Evolutionary conservation across 2,888 invertebrate genomes (phyloP), one percentile per base, ranked within the genome.

Genomic region (Drosophila birchii): DNA sequence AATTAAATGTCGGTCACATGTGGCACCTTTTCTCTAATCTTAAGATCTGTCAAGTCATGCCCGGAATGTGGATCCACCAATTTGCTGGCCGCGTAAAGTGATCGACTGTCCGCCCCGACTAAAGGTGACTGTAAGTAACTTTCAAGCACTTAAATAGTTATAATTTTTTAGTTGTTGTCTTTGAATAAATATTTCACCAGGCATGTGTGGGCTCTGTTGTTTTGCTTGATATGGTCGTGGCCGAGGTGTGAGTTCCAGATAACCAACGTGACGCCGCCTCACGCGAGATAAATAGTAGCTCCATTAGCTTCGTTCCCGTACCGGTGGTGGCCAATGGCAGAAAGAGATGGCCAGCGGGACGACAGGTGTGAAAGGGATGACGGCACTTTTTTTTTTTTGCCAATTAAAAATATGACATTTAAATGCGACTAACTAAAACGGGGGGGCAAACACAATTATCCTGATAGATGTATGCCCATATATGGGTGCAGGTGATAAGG

Each of bases 261-360:
- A 88, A 84, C 78, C 83, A 84, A 78, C 78, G 86, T 88, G 88
- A 88, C 86, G 86, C 82, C 86, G 86, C 72, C 88, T 81, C 86
- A 85, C 86, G 86, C 88, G 82, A 83, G 76, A 87, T 83, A 85
- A 75, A 78, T 70, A 72, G 54, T 66, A 74, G 58, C 49, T 14
- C 26, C 26, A 26, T 26, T n/a, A 18, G 9, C 63, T 75, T 41
- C 45, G 38, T 41, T 45, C 34, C 36, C 39, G n/a, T 20, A 29
- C 16, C 32, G 29, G 44, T 16, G n/a, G 20, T 16, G n/a, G 20
- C 29, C 29, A 29, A 8, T 29, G 29, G 29, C 9, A n/a, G 26
- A 66, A 26, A 38, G 60, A 26, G 47, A 55, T 32, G 18, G 47
- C 12, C 41, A 18, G 14, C 38, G 18, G 1, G 39, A 16, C 5